Conservation (phyloP, 2,113 vertebrate genomes). For the Myocastor coypus region DNA sequence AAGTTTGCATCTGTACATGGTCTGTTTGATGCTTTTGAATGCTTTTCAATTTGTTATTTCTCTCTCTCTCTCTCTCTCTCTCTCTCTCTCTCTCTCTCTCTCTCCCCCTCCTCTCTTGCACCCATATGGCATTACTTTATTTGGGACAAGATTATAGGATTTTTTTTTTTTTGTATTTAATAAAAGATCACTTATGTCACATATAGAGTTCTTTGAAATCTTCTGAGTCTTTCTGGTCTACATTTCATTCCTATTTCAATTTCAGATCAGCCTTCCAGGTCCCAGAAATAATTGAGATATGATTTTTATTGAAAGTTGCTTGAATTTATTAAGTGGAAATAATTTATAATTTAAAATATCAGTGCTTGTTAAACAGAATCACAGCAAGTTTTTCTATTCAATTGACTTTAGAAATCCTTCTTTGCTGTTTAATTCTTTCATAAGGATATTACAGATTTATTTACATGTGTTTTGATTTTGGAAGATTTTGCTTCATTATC, state of each 20-base stretch:
- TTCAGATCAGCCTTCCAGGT: not conserved
- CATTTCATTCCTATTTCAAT: not conserved
- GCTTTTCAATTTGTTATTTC: not conserved
- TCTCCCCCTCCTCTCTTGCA: not conserved
- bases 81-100: not conserved
- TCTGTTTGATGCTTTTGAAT: not conserved
- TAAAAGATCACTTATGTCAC: not conserved
- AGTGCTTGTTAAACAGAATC: not conserved
- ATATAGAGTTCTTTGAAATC: not conserved
- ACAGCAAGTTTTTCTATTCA: not conserved
- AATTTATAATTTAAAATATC: conserved; percentile 12
- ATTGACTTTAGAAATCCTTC: not conserved
- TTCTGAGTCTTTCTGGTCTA: not conserved
- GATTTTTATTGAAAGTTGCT: conserved; percentile 10
- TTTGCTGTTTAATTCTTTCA: not conserved
- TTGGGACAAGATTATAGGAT: not conserved
- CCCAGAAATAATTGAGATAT: not conserved
- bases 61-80: not conserved
- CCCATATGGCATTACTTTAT: not conserved
- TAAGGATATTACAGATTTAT: not conserved
- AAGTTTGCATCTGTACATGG: not conserved
- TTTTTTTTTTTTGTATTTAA: conserved; percentile 19
- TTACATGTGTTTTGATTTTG: not conserved
- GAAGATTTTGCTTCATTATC: not conserved
- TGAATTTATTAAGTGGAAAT: conserved; percentile 9